Conservation (phyloP, 2,113 vertebrate species). For the Cettia cetti region DNA sequence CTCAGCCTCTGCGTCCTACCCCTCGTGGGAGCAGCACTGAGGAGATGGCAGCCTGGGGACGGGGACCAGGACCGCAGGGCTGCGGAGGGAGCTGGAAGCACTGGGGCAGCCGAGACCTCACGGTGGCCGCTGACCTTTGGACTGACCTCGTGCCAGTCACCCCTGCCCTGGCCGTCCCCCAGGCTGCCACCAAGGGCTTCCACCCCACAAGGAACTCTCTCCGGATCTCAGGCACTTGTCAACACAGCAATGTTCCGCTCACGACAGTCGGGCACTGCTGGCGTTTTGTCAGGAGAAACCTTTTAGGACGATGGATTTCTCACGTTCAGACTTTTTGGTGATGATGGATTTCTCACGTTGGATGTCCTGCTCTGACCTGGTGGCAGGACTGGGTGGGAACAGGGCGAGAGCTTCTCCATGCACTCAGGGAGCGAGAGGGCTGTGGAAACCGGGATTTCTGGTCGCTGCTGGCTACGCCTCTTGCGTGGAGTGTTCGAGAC, state of each 20-base stretch:
- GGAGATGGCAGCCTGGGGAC: not conserved
- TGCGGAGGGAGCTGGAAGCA: not conserved
- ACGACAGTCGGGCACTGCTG: not conserved
- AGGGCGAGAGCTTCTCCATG: not conserved
- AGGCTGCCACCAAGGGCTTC: not conserved
- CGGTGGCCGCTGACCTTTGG: rapidly evolving
- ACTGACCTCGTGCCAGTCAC: not conserved
- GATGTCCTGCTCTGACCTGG: not conserved
- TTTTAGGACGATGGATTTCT: not conserved
- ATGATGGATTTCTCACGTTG: not conserved
- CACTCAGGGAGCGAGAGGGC: not conserved
- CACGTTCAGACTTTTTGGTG: not conserved
- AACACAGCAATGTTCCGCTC: not conserved
- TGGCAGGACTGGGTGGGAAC: not conserved
- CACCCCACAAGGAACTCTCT: not conserved
- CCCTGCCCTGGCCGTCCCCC: rapidly evolving
- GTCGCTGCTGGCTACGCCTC: not conserved
- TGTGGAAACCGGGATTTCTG: not conserved
- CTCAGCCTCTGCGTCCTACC: rapidly evolving
- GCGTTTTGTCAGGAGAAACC: not conserved
- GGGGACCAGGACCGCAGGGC: not conserved
- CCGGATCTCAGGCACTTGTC: not conserved
- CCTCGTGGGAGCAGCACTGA: not conserved
- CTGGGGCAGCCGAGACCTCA: rapidly evolving
- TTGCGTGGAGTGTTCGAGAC: not conserved